These are phyloP conservation scores for Anagrus nilaparvatae DNA, from an alignment of 1,140 invertebrate genomes.

Conservation along the genomic window DNA sequence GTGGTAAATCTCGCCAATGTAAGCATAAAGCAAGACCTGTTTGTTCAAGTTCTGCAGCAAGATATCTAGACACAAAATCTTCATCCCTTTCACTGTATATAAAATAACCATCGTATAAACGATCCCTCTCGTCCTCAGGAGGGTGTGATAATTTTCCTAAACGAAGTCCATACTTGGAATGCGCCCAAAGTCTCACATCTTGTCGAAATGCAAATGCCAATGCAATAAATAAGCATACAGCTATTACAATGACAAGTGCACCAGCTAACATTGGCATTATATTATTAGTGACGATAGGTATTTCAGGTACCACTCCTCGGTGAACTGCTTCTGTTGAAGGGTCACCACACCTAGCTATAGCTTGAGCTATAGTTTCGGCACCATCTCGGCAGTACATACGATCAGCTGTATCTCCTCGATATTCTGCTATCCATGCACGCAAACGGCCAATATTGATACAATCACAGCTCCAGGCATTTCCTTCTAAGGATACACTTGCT, in stretches of 20 bases:
- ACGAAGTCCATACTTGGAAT: slow-evolving; percentile 61
- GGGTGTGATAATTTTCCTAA: slow-evolving; percentile 52
- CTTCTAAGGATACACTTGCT: slow-evolving; percentile 61
- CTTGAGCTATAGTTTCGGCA: slow-evolving; percentile 46
- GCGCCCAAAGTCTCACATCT: slow-evolving; percentile 62
- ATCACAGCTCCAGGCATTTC: slow-evolving; percentile 86
- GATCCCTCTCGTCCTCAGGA: slow-evolving; percentile 55
- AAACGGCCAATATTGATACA: slow-evolving; percentile 71
- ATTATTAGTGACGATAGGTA: slow-evolving; percentile 23
- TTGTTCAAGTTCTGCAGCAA: slow-evolving; percentile 71
- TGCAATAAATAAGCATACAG: slow-evolving; percentile 57
- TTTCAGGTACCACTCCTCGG: slow-evolving; percentile 17
- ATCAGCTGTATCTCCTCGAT: slow-evolving; percentile 53
- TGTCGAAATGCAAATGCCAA: slow-evolving; percentile 67
- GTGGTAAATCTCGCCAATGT: slow-evolving; percentile 63
- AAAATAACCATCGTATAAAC: slow-evolving; percentile 78
- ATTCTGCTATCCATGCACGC: slow-evolving; percentile 62
- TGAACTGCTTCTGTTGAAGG: slow-evolving; percentile 32
- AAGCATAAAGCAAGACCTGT: slow-evolving; percentile 61
- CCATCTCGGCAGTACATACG: slow-evolving; percentile 56
- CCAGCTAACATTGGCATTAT: slow-evolving; percentile 62
- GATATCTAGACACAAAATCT: slow-evolving; percentile 63
- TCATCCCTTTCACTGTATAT: slow-evolving; percentile 80
- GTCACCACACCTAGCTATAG: slow-evolving; percentile 52
- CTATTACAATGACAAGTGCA: slow-evolving; percentile 59